phyloP scores from a whole-genome alignment of 2,888 invertebrate genomes.

The Cepaea hortensis region DNA sequence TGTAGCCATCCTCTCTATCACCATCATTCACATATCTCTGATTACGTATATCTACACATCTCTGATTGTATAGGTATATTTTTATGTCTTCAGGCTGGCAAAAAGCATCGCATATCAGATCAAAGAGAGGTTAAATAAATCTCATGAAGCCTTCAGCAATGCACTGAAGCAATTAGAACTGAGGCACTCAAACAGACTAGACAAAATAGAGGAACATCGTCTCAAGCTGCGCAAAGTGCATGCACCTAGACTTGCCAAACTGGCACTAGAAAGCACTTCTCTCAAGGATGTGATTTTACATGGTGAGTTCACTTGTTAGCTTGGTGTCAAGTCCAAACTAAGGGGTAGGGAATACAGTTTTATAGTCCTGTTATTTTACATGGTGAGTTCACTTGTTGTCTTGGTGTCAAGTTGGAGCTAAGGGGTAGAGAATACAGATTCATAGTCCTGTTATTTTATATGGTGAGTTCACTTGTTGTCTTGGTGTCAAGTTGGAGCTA shows the following conservation, averaged over 20 bases:
- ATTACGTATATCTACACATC: too few relatives aligned
- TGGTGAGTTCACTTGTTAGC: slow-evolving; percentile 77
- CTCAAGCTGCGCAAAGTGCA: slow-evolving; percentile 80
- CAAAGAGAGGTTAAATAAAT: slow-evolving; percentile 84
- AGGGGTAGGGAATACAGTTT: too few relatives aligned
- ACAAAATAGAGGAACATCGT: slow-evolving; percentile 88
- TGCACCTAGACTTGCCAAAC: slow-evolving; percentile 87
- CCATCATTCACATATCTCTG: too few relatives aligned
- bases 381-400: too few relatives aligned
- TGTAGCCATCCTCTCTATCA: too few relatives aligned
- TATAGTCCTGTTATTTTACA: too few relatives aligned
- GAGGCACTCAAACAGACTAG: slow-evolving; percentile 84
- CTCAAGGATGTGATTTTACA: slow-evolving; percentile 86
- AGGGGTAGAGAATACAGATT: too few relatives aligned
- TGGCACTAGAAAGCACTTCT: slow-evolving; percentile 89
- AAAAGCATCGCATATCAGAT: slow-evolving; percentile 85
- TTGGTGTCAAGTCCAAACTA: too few relatives aligned
- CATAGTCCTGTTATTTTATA: too few relatives aligned
- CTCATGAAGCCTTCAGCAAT: slow-evolving; percentile 86
- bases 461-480: too few relatives aligned
- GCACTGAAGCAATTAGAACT: slow-evolving; percentile 84
- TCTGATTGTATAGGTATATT: neutral
- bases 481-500: too few relatives aligned
- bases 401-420: too few relatives aligned
- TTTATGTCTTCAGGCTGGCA: slow-evolving; percentile 79